Evolutionary conservation across 2,113 vertebrate species (phyloP), one percentile per base, ranked within the genome.

Genomic region (Chionis minor): DNA sequence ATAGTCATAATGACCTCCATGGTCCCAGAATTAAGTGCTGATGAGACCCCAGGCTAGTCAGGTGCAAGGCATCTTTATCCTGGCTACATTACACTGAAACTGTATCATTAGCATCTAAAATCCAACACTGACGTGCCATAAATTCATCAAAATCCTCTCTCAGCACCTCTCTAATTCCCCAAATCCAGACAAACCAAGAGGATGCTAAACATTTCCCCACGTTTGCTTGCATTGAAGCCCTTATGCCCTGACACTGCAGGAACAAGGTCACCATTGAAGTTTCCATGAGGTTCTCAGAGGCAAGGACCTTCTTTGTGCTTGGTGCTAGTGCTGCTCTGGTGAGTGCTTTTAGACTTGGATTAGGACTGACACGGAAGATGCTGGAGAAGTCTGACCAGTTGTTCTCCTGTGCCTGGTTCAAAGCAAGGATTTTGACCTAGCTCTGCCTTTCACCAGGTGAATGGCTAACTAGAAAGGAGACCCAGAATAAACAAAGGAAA

Each of bases 101-200:
- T 19, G 1, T 44, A 12, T n/a, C 23, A 14, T 14, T 18, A 77
- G 6, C 86, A 58, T 11, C 28, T 44, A 81, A 66, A 78, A 47
- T 40, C 40, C 72, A 70, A 6, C 20, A 27, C 30, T 38, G 56
- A 33, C 0, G 0, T 28, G 35, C 40, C 30, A 4, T 47, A 4
- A 38, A 3, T 59, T 30, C 24, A 40, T 28, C 12, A 33, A 69
- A 83, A 44, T 51, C 35, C 56, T 69, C 49, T 75, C 30, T 52
- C 61, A 71, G 56, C 35, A 47, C 18, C 21, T 52, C 24, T 58
- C 45, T 40, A 40, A 30, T 62, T 78, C 59, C 65, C 47, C 28
- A 81, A 85, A 67, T 33, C 30, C 59, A 78, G 22, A 62, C 28
- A 23, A 86, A 88, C 5, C 2, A 47, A 24, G 12, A 78, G 1